A percentile compares a stretch with the other conserved stretches of the same genome.
phyloP scores from a whole-genome alignment of 2,797 vertebrate species.

The Aeoliscus strigatus region DNA sequence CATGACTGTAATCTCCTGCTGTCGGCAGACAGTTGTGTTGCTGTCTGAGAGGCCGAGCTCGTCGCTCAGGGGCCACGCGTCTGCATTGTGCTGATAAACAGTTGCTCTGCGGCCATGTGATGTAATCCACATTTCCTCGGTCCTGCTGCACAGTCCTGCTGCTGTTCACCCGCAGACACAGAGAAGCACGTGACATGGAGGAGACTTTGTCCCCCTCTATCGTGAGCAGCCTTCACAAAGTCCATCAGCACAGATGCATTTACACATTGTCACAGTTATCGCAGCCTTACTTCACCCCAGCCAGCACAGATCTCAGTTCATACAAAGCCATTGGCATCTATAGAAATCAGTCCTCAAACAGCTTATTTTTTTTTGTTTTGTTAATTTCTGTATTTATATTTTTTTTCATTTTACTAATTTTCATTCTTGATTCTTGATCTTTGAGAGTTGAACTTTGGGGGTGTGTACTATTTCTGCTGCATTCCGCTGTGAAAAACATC shows the following conservation, averaged over 20 bases:
- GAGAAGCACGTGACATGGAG: constrained; percentile 38
- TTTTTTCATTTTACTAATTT: background rate
- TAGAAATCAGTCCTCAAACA: background rate
- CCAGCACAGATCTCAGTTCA: constrained; percentile 3
- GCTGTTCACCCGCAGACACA: constrained; percentile 7
- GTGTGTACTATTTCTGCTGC: background rate
- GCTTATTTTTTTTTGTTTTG: background rate
- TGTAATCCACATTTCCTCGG: constrained; percentile 47
- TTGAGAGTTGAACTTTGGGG: background rate
- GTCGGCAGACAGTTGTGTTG: constrained; percentile 32
- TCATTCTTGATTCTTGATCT: background rate
- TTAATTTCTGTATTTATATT: background rate
- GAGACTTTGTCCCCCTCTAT: constrained; percentile 49
- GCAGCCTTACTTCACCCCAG: constrained; percentile 1
- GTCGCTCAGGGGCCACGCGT: constrained; percentile 47
- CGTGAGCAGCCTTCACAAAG: constrained; percentile 10
- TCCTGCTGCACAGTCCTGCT: constrained; percentile 28
- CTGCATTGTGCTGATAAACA: constrained; percentile 51
- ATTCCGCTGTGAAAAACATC: background rate
- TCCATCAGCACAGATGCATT: constrained; percentile 15
- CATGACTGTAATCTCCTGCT: constrained; percentile 14
- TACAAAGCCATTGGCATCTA: background rate
- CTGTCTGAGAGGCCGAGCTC: background rate
- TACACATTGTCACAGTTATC: constrained; percentile 13
- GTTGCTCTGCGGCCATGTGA: constrained; percentile 26